Evolutionary conservation across 1,140 invertebrate species (phyloP).

Genomic region (Drosophila pseudoobscura): DNA sequence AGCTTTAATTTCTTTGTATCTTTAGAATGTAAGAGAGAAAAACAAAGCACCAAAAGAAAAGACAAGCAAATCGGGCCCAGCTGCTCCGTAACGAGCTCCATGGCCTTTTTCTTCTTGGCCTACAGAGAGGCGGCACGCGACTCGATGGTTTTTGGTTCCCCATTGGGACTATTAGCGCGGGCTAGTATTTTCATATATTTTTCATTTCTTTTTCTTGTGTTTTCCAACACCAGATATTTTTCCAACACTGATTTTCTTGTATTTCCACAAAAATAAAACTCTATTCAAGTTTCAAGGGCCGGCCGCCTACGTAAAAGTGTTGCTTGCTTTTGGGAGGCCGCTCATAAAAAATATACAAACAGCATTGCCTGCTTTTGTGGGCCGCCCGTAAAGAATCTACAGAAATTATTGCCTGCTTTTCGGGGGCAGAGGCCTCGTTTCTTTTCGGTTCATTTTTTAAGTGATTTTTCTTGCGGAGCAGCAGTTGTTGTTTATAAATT

Average conservation of each 20-base stretch:
- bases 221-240: no score
- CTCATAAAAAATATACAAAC: slow-evolving; percentile 28
- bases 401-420: slow-evolving; percentile 8
- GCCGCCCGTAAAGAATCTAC: slow-evolving; percentile 29
- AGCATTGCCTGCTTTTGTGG: no score
- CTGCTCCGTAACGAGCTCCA: no score
- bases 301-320: slow-evolving; percentile 38
- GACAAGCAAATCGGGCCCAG: slow-evolving; percentile 20
- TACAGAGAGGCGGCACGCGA: no score
- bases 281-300: slow-evolving; percentile 57
- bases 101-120: no score
- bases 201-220: no score
- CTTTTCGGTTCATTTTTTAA: slow-evolving; percentile 22
- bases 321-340: no score
- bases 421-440: no score
- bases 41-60: slow-evolving; percentile 23
- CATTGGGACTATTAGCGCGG: no score
- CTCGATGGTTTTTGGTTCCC: no score
- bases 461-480: slow-evolving; percentile 37
- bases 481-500: slow-evolving; percentile 35
- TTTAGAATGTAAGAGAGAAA: slow-evolving; percentile 57
- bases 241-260: no score
- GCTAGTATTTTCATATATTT: no score
- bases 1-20: slow-evolving; percentile 16
- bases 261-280: slow-evolving; percentile 63